Evolutionary conservation across 2,888 invertebrate genomes (phyloP).

Genomic region (Stenodema calcarata): DNA sequence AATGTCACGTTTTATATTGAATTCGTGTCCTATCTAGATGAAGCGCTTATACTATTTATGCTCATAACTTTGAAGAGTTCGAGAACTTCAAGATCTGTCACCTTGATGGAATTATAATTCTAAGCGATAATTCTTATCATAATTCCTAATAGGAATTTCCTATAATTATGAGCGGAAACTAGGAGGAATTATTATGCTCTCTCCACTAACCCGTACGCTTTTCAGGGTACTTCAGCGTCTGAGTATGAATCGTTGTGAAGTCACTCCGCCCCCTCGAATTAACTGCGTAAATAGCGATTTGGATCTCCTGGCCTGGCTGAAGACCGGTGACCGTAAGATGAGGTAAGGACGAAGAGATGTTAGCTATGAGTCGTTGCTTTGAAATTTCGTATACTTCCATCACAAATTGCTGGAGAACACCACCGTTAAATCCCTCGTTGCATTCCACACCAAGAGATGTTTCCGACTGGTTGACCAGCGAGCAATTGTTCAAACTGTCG

Average conservation of each 20-base stretch:
- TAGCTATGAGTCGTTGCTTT: conserved; percentile 65
- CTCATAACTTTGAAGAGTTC: no score
- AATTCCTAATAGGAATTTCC: no score
- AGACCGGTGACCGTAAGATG: conserved; percentile 72
- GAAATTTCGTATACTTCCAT: conserved; percentile 71
- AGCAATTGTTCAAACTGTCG: conserved; percentile 75
- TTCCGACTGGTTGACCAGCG: conserved; percentile 75
- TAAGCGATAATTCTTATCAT: no score
- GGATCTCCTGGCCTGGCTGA: conserved; percentile 73
- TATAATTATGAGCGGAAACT: no score
- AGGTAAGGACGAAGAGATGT: conserved; percentile 68
- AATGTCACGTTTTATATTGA: no score
- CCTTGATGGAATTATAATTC: no score
- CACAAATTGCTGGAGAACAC: conserved; percentile 74
- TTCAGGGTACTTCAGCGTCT: conserved; percentile 72
- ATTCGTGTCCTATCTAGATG: no score
- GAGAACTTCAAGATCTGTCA: no score
- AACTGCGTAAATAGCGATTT: conserved; percentile 72
- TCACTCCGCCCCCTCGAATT: conserved; percentile 77
- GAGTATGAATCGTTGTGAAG: conserved; percentile 70
- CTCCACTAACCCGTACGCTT: conserved; percentile 62
- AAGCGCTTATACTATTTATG: no score
- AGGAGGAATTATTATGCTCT: no score
- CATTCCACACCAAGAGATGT: conserved; percentile 77
- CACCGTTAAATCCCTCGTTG: conserved; percentile 79